phyloP scores from a whole-genome alignment of 2,888 invertebrate species.

The Calephelis perditalis region DNA sequence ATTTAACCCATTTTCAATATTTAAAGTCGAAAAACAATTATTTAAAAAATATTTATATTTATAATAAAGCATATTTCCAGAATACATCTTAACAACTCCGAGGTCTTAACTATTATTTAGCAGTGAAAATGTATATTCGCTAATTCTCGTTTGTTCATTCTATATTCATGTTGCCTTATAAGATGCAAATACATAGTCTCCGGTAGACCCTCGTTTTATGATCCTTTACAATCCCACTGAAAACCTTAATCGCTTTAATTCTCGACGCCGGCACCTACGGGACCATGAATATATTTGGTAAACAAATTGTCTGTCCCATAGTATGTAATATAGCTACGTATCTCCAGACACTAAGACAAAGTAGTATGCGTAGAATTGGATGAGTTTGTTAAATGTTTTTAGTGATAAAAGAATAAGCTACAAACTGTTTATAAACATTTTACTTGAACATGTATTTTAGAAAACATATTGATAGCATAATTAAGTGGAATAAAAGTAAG shows the following conservation, averaged over 20 bases:
- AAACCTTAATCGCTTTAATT: slow-evolving; percentile 38
- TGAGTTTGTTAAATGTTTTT: neutral
- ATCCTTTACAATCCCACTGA: slow-evolving; percentile 31
- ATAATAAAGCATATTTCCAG: too few relatives aligned
- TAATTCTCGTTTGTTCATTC: slow-evolving; percentile 31
- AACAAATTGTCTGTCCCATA: slow-evolving; percentile 24
- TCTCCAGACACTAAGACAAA: neutral
- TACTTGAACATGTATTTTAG: too few relatives aligned
- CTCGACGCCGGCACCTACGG: slow-evolving; percentile 22
- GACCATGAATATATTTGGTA: slow-evolving; percentile 24
- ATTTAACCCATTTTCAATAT: too few relatives aligned
- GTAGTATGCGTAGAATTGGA: neutral
- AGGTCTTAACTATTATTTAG: slow-evolving; percentile 2
- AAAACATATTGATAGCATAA: too few relatives aligned
- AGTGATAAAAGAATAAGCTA: neutral
- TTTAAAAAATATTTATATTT: too few relatives aligned
- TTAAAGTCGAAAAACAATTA: too few relatives aligned
- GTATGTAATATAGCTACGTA: slow-evolving; percentile 17
- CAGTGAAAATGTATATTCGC: slow-evolving; percentile 3
- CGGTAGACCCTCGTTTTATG: slow-evolving; percentile 22
- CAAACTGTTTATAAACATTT: too few relatives aligned
- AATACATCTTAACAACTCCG: neutral
- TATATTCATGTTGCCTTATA: slow-evolving; percentile 38
- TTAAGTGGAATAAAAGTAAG: too few relatives aligned
- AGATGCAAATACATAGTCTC: slow-evolving; percentile 38